Base-by-base conservation (phyloP, 2,888 invertebrate genomes). In the Ptycholaimellus sp. region DNA sequence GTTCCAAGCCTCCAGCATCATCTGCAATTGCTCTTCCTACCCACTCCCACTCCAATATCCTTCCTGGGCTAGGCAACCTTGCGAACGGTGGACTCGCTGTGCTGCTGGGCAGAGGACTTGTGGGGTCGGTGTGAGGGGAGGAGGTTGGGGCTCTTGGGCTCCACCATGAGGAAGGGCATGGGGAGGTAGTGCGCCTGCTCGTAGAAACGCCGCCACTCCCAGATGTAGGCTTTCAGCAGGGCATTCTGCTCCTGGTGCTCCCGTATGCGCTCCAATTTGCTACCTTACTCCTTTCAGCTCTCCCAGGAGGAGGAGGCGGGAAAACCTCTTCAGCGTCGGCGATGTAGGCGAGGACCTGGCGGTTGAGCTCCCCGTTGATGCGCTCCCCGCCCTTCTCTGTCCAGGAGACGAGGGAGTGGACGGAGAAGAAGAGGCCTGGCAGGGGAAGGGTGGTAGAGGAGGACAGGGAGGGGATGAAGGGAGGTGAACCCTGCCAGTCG, bases 401-500 rank as follows among this genome's bases (percentile, higher is more conserved):
- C 93, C 93, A 96, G 40, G 90, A 64, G 59, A 85, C 85, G 13
- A 93, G 83, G 42, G 77, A 71, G 65, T 96, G 90, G 14, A 96
- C 83, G 39, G 53, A 68, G 65, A 41, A 65, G 41, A 54, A 54
- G 11, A 54, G 42, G 31, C n/a, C n/a, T n/a, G n/a, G n/a, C n/a
- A n/a, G n/a, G n/a, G n/a, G n/a, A n/a, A n/a, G n/a, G n/a, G n/a
- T n/a, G n/a, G n/a, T n/a, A n/a, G n/a, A n/a, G n/a, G n/a, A n/a
- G n/a, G n/a, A n/a, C n/a, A n/a, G n/a, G n/a, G n/a, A n/a, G n/a
- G n/a, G n/a, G n/a, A n/a, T n/a, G n/a, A n/a, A n/a, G n/a, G n/a
- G n/a, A n/a, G n/a, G 76, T 72, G 66, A 93, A 93, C 83, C 83
- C 59, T 96, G 93, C 96, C 96, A 96, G 69, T 96, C 90, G 42